Evolutionary conservation across 2,888 invertebrate genomes (phyloP), one percentile per base, ranked within the genome.

Genomic region (Cerceris rybyensis): DNA sequence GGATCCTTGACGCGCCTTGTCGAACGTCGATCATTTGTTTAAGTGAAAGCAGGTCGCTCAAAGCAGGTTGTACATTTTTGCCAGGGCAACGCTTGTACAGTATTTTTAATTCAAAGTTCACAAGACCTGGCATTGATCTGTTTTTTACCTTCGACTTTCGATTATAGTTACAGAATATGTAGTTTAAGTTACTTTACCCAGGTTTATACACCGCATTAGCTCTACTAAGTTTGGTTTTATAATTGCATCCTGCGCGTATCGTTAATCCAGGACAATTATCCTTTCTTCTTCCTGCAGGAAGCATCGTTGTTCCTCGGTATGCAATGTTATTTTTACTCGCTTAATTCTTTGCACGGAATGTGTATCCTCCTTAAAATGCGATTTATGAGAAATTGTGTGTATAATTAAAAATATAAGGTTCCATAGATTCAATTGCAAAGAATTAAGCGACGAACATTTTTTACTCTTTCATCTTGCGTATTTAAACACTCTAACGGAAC

Each of bases 51-150:
- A 83, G 75, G 69, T 80, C 78, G 82, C 81, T 81, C 78, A 83
- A 82, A 83, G 75, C 79, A 83, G 78, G 73, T 84, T 89, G 86
- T 88, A 88, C 81, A 88, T 84, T 88, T 87, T 81, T 81, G 88
- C 86, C 87, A 87, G 88, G 88, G 84, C 81, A 83, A 86, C 78
- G 87, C 87, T 88, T 90, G 90, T 90, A 90, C 90, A 90, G 90
- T 90, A 90, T 90, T 90, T 90, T 90, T 88, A 89, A 89, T 88
- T 89, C 81, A 84, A 87, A 85, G 83, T 83, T 73, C 81, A 83
- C 68, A 73, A 70, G 73, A 76, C 88, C 85, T 87, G 88, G 86
- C 85, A 85, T 72, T 75, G 82, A 86, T 85, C 77, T 84, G 70
- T 80, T 82, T 83, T 73, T 82, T 81, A 80, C 77, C 75, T 81